phyloP scores from a whole-genome alignment of 1,140 invertebrate genomes.

The Zaprionus capensis region DNA sequence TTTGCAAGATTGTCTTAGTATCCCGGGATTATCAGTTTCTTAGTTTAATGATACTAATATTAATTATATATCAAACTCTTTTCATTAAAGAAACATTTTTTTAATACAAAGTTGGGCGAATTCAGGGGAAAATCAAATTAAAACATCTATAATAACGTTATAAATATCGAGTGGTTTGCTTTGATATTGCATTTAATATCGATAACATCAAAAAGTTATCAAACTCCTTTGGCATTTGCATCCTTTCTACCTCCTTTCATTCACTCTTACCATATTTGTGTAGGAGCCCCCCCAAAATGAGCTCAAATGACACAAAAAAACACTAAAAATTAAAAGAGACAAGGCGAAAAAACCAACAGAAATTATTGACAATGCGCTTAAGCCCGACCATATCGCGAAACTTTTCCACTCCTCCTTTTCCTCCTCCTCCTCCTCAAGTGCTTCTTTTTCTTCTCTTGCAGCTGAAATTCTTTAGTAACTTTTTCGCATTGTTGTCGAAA shows the following conservation, averaged over 20 bases:
- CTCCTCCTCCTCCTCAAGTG: neutral
- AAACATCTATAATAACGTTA: too few species aligned
- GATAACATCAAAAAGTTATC: neutral
- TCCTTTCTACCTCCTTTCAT: neutral
- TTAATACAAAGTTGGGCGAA: too few species aligned
- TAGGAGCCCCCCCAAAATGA: neutral
- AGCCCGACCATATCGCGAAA: slow-evolving; percentile 14
- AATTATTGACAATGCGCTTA: slow-evolving; percentile 42
- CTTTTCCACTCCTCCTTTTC: neutral
- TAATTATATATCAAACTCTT: too few species aligned
- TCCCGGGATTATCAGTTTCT: too few species aligned
- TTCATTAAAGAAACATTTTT: too few species aligned
- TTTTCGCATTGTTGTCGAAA: slow-evolving; percentile 39
- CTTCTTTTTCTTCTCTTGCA: slow-evolving; percentile 5
- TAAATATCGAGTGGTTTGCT: too few species aligned
- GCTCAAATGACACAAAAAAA: slow-evolving; percentile 6
- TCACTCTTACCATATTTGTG: slow-evolving; percentile 12
- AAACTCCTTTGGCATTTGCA: neutral
- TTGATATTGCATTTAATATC: too few species aligned
- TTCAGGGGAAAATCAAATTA: too few species aligned
- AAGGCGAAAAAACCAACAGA: slow-evolving; percentile 6
- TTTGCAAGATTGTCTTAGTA: neutral
- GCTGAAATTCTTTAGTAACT: slow-evolving; percentile 38
- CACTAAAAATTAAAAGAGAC: neutral
- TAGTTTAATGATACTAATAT: too few species aligned